Conservation (phyloP, 2,113 vertebrate species). For the Lepisosteus osseus region DNA sequence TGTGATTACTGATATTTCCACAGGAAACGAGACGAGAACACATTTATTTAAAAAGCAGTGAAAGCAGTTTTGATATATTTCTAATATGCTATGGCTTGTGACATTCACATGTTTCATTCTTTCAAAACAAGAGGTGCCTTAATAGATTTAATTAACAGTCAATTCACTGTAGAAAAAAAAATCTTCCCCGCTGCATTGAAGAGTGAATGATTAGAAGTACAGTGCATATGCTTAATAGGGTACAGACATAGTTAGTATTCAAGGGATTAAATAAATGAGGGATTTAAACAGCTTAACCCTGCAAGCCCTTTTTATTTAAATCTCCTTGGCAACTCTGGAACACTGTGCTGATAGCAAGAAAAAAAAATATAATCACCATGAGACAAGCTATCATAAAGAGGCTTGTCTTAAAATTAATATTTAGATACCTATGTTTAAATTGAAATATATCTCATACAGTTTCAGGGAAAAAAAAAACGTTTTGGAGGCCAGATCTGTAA, state of each 20-base stretch:
- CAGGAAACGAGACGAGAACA: too few relatives aligned
- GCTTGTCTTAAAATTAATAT: too few relatives aligned
- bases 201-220: neutral
- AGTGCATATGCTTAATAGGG: neutral
- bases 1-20: too few relatives aligned
- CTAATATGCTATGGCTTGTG: too few relatives aligned
- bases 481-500: too few relatives aligned
- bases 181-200: neutral
- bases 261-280: constrained; percentile 6
- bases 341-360: constrained; percentile 2
- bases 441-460: too few relatives aligned
- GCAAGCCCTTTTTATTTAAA: constrained; percentile 2
- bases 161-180: neutral
- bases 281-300: constrained; percentile 10
- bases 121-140: neutral
- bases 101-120: neutral
- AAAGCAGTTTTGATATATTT: too few relatives aligned
- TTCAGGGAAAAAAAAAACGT: too few relatives aligned
- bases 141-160: neutral
- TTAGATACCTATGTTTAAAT: too few relatives aligned
- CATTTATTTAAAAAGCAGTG: too few relatives aligned
- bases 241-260: neutral
- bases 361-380: neutral
- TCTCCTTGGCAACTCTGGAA: constrained; percentile 10
- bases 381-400: too few relatives aligned